Evolutionary conservation across 2,888 invertebrate species (phyloP), one percentile per base, ranked within the genome.

Genomic region (Philereme transversata): DNA sequence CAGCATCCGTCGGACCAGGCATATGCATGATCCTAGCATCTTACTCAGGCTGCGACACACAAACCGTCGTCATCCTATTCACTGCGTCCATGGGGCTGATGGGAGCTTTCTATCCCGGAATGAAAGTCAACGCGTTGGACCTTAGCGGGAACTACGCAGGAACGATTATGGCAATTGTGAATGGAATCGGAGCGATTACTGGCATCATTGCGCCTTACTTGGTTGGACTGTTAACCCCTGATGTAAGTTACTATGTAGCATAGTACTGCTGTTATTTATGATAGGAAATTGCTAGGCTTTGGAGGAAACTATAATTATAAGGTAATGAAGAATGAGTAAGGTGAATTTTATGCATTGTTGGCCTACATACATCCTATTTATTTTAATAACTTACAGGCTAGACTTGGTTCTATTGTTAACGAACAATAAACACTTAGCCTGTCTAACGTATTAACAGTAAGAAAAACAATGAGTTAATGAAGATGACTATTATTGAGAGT

Each of bases 131-230:
- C 81, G 94, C 95, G 0, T 83, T 95, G 57, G 95, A 95, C 79
- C 87, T 95, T 69, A 95, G 94, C 81, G 93, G 94, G 52, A 95
- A 95, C 80, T 95, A 94, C 76, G 94, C 95, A 0, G 95, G 94
- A 4, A 94, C 95, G 0, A 86, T 95, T 62, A 95, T 95, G 95
- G 95, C 95, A 4, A 94, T 95, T 36, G 94, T 95, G 6, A 95
- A 95, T 73, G 96, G 96, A 0, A 94, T 95, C 49, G 96, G 95
- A 10, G 95, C 96, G 0, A 90, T 95, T 11, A 94, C 95, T 0
- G 96, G 96, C 44, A 95, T 96, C 70, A 87, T 96, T 34, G 95
- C 95, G 0, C 95, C 95, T 0, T 94, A 94, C 72, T 88, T 95
- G 48, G 95, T 95, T 41, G 95, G 95, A 9, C 83, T 94, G 43